Percentiles rank a stretch among this genome's conserved stretches.
Conservation (phyloP, 92 coral and sea anemone species). For the Actinostola sp. region DNA sequence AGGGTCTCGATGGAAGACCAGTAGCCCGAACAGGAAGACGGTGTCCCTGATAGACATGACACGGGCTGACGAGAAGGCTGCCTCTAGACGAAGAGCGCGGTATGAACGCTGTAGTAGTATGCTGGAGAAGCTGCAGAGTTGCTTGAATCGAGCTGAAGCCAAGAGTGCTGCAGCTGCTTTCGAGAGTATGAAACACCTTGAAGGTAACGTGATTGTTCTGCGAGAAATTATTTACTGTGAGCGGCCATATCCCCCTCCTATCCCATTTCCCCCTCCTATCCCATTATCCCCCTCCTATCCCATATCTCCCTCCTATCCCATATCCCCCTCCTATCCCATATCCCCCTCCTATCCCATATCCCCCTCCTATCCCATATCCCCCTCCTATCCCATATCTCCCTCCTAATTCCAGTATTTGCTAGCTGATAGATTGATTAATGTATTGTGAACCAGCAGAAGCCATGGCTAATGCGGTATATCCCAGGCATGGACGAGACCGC, state of each 20-base stretch:
- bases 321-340: no score
- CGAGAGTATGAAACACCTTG: slow-evolving; percentile 71
- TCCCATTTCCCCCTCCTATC: background rate
- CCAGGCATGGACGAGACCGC: slow-evolving; percentile 20
- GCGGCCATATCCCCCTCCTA: background rate
- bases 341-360: background rate
- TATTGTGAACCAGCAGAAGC: slow-evolving; percentile 21
- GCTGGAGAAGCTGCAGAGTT: slow-evolving; percentile 86
- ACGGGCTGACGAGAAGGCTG: slow-evolving; percentile 70
- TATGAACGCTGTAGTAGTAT: slow-evolving; percentile 78
- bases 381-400: background rate
- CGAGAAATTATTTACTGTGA: no score
- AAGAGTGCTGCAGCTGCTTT: slow-evolving; percentile 67
- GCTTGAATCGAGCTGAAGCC: slow-evolving; percentile 82
- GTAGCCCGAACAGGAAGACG: slow-evolving; percentile 56
- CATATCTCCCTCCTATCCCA: background rate
- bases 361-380: no score
- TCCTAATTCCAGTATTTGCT: no score
- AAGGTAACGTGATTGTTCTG: slow-evolving; percentile 51
- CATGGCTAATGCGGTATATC: slow-evolving; percentile 20
- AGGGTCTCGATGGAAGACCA: slow-evolving; percentile 72
- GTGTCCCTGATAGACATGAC: slow-evolving; percentile 76
- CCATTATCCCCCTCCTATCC: no score
- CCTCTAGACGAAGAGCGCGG: slow-evolving; percentile 67
- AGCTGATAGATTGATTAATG: background rate